Evolutionary conservation across 2,888 invertebrate genomes (phyloP), one percentile per base, ranked within the genome.

Genomic region (Agrochola litura): DNA sequence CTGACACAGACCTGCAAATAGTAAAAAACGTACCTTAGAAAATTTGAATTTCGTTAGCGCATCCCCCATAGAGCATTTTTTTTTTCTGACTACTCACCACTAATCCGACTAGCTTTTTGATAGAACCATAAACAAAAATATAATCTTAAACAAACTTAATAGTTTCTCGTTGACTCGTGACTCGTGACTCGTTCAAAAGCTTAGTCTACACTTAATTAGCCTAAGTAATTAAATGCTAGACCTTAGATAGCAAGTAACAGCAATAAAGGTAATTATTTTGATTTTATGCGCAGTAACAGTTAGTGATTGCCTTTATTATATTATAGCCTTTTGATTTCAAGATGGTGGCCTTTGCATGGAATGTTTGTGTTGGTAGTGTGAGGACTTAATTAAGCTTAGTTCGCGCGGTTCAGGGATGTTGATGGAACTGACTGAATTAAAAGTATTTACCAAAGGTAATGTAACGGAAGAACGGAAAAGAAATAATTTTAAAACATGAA

Each of bases 221-320:
- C 67, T 82, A 67, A 79, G 88, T 89, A 89, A 90, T 89, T 90
- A 89, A 89, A 87, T 82, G 82, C 54, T 76, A 74, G 68, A 74
- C 73, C 63, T 70, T 60, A 80, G 88, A 81, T 86, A 82, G 80
- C 77, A 49, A 79, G 78, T 68, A 70, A 82, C 67, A 76, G 76
- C 76, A 86, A 84, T 89, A 89, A 88, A 79, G 76, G 80, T 82
- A 88, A 88, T 89, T 85, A 89, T 89, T 84, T 88, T 88, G 76
- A 88, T 88, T 82, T 82, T 82, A 81, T 76, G 67, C 77, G 76
- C 79, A 81, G 79, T 79, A 77, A 74, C 52, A 77, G 77, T 80
- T 68, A 74, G 60, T 78, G 64, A 73, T 72, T 63, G 63, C 80
- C 63, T 84, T 86, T 84, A 84, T 79, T 75, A 83, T 74, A 86